Base-by-base conservation (phyloP, 2,113 vertebrate species). In the Sceloporus tristichus region DNA sequence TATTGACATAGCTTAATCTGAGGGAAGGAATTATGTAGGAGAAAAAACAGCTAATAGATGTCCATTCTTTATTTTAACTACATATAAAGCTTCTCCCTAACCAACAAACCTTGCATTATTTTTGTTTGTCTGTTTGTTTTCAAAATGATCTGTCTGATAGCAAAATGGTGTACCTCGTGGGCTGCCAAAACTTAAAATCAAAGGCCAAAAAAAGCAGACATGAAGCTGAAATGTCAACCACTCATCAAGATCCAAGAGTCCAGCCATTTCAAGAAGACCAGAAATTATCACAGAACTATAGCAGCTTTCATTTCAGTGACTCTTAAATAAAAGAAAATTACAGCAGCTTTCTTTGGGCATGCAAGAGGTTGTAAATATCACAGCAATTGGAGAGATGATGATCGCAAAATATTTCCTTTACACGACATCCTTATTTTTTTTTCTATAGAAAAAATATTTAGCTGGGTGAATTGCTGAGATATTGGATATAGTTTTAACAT, bases 281-380 rank as follows among this genome's bases (percentile, higher is more conserved):
- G 5, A 85, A 85, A 79, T 89, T 70, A 87, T 95, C 83, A 90
- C 91, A 79, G 70, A 94, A 92, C 59, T 0, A 85, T 59, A 85
- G 94, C 79, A 85, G 91, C 85, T 89, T 71, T 90, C 53, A 94
- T 91, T 89, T 92, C 62, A 85, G 73, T 85, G 54, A 48, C 62
- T 94, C 90, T 89, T 81, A 94, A 90, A 78, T 34, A 53, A 85
- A 91, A 85, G 78, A 48, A 84, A 53, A 78, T 81, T 77, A 71
- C 76, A 71, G 16, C 92, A 82, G 73, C 56, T 94, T 92, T 90
- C 76, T 86, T 80, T 84, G 91, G 93, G 86, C 87, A 95, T 87
- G 83, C 66, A 62, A 9, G 54, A 48, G 92, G 91, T 95, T 95
- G 34, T 84, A 95, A 94, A 95, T 86, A 78, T 62, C 85, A 89